Percentiles rank a stretch among this genome's conserved stretches.
These are phyloP conservation scores for Ptychodera flava DNA, from an alignment of 35 echinoderm and acorn worm genomes.

Conservation along the genomic window DNA sequence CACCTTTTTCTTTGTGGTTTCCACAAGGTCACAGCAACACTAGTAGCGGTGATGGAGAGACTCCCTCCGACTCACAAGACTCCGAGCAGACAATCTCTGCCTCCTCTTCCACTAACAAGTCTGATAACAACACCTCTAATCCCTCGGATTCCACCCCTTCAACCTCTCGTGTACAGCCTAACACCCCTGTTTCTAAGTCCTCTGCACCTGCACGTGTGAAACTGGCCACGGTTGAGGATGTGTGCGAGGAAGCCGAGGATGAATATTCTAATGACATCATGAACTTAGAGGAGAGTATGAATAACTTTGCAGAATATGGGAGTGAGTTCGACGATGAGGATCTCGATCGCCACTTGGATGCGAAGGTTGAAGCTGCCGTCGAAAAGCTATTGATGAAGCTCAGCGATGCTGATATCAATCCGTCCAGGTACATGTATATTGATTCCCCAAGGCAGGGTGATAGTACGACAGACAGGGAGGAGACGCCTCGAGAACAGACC, in stretches of 20 bases:
- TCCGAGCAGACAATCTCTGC: not conserved
- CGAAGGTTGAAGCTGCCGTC: not conserved
- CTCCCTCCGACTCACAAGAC: not conserved
- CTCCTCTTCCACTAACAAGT: not conserved
- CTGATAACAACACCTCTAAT: not conserved
- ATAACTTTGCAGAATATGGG: not conserved
- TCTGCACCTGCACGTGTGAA: too few relatives aligned
- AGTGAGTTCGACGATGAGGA: not conserved
- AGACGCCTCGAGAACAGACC: not conserved
- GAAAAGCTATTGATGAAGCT: not conserved
- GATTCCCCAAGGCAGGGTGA: not conserved
- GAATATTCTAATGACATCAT: not conserved
- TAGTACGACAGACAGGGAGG: not conserved
- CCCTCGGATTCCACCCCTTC: too few relatives aligned
- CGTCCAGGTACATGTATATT: not conserved
- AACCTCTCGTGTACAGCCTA: too few relatives aligned
- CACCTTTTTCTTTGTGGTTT: too few relatives aligned
- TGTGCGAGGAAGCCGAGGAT: not conserved
- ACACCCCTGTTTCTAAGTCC: too few relatives aligned
- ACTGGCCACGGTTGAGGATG: too few relatives aligned
- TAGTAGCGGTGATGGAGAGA: too few relatives aligned
- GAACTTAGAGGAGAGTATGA: not conserved
- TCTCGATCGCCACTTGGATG: not conserved
- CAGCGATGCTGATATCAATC: not conserved
- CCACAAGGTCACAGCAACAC: too few relatives aligned